Conservation (phyloP, 2,888 invertebrate species). For the Homarus gammarus region DNA sequence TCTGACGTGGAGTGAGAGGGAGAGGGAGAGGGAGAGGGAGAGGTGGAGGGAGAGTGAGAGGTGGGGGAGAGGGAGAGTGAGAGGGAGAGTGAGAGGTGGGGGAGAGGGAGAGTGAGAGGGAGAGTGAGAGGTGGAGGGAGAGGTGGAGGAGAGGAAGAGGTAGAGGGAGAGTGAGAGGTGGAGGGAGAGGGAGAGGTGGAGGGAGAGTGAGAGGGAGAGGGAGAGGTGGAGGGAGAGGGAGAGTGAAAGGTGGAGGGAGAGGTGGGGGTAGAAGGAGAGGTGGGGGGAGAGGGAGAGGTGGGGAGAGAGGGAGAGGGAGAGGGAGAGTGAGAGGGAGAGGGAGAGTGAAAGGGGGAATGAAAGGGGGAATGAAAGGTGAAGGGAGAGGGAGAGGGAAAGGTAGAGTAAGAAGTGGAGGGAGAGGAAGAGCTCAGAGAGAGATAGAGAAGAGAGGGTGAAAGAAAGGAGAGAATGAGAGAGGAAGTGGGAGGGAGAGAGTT, state of each 20-base stretch:
- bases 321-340: background rate
- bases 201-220: too few relatives aligned
- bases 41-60: background rate
- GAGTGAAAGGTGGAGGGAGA: conserved; percentile 9
- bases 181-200: background rate
- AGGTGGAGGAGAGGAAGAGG: background rate
- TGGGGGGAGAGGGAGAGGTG: background rate
- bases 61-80: background rate
- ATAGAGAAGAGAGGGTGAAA: too few relatives aligned
- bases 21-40: background rate
- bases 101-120: too few relatives aligned
- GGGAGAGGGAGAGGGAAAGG: background rate
- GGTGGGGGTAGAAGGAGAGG: conserved; percentile 10
- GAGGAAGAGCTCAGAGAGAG: too few relatives aligned
- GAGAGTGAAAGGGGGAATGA: background rate
- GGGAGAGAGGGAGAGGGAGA: background rate
- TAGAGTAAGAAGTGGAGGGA: conserved; percentile 5
- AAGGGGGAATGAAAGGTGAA: background rate
- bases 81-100: background rate
- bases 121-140: background rate
- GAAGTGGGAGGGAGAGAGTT: background rate
- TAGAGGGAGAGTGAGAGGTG: background rate
- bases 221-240: background rate
- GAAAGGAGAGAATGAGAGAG: conserved; percentile 7
- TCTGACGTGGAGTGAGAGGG: background rate